A percentile compares a stretch with the other conserved stretches of the same genome.
phyloP scores from a whole-genome alignment of 2,113 vertebrate genomes.

The Cinclus mexicanus region DNA sequence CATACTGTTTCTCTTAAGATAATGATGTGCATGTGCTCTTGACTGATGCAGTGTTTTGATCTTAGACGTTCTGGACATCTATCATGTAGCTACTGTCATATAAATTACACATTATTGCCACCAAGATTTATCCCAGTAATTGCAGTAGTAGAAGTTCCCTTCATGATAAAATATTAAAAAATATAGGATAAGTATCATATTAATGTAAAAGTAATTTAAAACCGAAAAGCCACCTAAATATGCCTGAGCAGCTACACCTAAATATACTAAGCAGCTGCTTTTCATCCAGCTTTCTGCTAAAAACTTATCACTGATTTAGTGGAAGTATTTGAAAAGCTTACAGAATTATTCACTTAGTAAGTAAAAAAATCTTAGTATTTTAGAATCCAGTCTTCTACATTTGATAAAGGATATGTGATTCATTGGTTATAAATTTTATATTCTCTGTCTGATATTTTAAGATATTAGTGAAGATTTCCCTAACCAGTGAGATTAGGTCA shows the following conservation, averaged over 20 bases:
- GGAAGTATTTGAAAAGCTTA: neutral
- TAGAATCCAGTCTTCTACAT: neutral
- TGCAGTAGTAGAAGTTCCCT: neutral
- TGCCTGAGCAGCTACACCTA: too few relatives aligned
- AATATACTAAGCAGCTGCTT: neutral
- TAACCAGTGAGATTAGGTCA: neutral
- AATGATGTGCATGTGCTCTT: slow-evolving; percentile 37
- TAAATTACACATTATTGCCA: slow-evolving; percentile 36
- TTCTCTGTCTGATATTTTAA: neutral
- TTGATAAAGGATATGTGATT: neutral
- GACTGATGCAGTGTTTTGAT: slow-evolving; percentile 61
- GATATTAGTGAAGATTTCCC: neutral
- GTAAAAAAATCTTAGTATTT: neutral
- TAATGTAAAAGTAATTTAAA: neutral
- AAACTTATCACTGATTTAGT: neutral
- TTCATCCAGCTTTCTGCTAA: neutral
- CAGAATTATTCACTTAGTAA: neutral
- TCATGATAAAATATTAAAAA: neutral
- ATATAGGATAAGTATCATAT: neutral
- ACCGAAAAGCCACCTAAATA: neutral
- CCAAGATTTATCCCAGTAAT: slow-evolving; percentile 3
- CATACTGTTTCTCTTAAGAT: slow-evolving; percentile 48
- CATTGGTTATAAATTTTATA: neutral
- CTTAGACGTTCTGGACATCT: slow-evolving; percentile 44
- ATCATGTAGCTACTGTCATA: slow-evolving; percentile 48